phyloP scores from a whole-genome alignment of 2,797 vertebrate species.

The Thaleichthys pacificus region DNA sequence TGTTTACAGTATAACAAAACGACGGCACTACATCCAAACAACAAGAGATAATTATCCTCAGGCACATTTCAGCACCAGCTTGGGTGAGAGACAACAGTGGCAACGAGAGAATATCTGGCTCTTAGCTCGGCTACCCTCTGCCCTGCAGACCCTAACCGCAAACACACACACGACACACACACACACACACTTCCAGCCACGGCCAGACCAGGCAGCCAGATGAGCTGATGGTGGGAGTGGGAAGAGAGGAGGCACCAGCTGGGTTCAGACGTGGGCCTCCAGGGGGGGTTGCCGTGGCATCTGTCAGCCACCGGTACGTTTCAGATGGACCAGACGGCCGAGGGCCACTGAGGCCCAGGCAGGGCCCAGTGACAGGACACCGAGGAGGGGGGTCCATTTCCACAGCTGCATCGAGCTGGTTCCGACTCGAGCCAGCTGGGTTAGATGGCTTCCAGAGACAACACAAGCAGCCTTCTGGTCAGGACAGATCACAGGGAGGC shows the following conservation, averaged over 20 bases:
- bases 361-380: constrained; percentile 15
- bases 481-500: not conserved
- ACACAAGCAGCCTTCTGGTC: constrained; percentile 13
- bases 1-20: too few species aligned
- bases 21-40: too few species aligned
- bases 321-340: constrained; percentile 59
- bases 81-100: not conserved
- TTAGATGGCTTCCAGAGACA: constrained; percentile 34
- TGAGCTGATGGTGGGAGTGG: not conserved
- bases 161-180: constrained; percentile 4
- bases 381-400: constrained; percentile 65
- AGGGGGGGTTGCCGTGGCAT: constrained; percentile 58
- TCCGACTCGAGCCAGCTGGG: constrained; percentile 28
- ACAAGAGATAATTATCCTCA: not conserved
- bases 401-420: constrained; percentile 30
- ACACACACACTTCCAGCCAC: constrained; percentile 11
- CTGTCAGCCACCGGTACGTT: constrained; percentile 58
- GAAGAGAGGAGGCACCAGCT: constrained; percentile 39
- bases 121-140: constrained; percentile 23
- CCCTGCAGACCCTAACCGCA: constrained; percentile 21
- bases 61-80: not conserved
- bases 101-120: not conserved
- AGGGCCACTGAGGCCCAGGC: constrained; percentile 42
- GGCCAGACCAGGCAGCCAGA: constrained; percentile 18
- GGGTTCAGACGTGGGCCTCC: constrained; percentile 46